These are phyloP conservation scores for Phengaris arion DNA, from an alignment of 2,888 invertebrate genomes.

Conservation along the genomic window DNA sequence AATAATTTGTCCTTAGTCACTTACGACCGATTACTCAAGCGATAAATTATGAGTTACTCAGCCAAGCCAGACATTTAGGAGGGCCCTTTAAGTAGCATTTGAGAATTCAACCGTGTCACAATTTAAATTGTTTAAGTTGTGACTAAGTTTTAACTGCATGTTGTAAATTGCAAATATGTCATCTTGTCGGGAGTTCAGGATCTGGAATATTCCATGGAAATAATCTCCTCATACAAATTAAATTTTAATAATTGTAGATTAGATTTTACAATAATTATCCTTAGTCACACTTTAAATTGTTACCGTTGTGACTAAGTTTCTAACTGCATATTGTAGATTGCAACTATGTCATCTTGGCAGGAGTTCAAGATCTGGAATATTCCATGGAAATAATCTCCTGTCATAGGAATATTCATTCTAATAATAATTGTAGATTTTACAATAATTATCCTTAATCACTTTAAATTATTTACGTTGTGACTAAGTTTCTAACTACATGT, in stretches of 20 bases:
- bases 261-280: too few species aligned
- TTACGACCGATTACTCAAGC: too few species aligned
- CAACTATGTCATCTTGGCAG: neutral
- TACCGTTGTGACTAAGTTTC: too few species aligned
- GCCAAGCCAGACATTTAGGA: neutral
- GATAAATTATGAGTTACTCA: too few species aligned
- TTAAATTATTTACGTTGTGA: too few species aligned
- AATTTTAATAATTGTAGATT: neutral
- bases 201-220: neutral
- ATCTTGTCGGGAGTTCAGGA: neutral
- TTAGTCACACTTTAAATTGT: neutral
- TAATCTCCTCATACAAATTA: neutral
- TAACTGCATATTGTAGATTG: neutral
- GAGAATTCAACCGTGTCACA: neutral
- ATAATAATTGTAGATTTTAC: too few species aligned
- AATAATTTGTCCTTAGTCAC: too few species aligned
- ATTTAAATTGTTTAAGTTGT: neutral
- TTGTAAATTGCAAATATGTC: neutral
- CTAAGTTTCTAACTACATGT: too few species aligned
- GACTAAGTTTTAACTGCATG: constrained; percentile 2
- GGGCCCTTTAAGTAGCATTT: neutral
- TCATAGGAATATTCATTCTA: too few species aligned
- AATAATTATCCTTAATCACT: too few species aligned
- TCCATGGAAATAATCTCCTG: neutral
- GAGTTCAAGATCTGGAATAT: neutral